These are phyloP conservation scores for Protomyctophum bolini DNA, from an alignment of 2,113 vertebrate species.

Conservation along the genomic window DNA sequence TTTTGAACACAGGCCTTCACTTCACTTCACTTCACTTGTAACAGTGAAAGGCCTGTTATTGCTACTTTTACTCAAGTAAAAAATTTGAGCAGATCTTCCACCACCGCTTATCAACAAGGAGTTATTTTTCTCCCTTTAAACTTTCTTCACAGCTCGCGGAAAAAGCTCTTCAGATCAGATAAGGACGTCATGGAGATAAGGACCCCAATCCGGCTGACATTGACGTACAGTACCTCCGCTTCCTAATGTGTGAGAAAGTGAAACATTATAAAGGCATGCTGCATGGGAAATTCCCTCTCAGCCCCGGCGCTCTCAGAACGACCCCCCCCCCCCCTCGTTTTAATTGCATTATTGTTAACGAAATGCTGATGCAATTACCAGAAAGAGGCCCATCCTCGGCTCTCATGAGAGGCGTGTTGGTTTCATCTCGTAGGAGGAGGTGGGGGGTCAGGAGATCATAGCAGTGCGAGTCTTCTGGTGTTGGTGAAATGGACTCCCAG, in stretches of 20 bases:
- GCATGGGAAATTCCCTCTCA: constrained; percentile 1
- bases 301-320: constrained; percentile 26
- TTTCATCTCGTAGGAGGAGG: background rate
- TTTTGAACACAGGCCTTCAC: too few relatives aligned
- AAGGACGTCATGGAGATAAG: constrained; percentile 39
- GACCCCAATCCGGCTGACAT: constrained; percentile 51
- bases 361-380: constrained; percentile 68
- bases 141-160: too few relatives aligned
- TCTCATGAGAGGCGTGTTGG: constrained; percentile 35
- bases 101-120: too few relatives aligned
- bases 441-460: constrained; percentile 32
- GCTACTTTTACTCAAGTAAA: too few relatives aligned
- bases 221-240: constrained; percentile 41
- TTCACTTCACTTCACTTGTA: too few relatives aligned
- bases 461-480: constrained; percentile 11
- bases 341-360: constrained; percentile 67
- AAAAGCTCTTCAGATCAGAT: constrained; percentile 53
- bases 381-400: constrained; percentile 50
- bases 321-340: constrained; percentile 19
- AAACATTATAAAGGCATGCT: background rate
- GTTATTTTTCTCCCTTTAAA: constrained; percentile 32
- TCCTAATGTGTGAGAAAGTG: constrained; percentile 29
- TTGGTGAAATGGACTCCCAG: background rate
- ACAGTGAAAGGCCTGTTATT: too few relatives aligned
- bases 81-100: too few relatives aligned